phyloP scores from a whole-genome alignment of 2,888 invertebrate species.

The Muschampia plurimacula region DNA sequence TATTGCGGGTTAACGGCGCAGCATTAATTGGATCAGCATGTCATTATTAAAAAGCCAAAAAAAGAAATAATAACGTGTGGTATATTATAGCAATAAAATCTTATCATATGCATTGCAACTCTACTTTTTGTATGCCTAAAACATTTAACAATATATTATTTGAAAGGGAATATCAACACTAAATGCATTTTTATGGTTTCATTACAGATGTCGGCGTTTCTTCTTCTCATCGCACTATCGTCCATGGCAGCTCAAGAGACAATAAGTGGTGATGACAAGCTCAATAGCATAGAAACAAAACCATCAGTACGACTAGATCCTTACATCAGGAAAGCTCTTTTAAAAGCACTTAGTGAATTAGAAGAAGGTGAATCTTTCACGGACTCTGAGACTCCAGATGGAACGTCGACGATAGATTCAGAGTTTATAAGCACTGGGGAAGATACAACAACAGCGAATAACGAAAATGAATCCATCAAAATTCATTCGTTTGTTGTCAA shows the following conservation, averaged over 20 bases:
- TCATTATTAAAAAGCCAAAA: background rate
- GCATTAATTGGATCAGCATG: conserved; percentile 1
- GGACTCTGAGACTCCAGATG: conserved; percentile 68
- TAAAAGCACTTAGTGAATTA: conserved; percentile 91
- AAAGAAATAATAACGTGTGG: too few species aligned
- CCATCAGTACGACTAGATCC: conserved; percentile 89
- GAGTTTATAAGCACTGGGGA: conserved; percentile 69
- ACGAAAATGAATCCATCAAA: conserved; percentile 46
- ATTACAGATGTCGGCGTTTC: conserved; percentile 68
- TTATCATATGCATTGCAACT: too few species aligned
- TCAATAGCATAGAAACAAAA: conserved; percentile 75
- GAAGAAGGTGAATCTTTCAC: conserved; percentile 86
- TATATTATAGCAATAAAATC: too few species aligned
- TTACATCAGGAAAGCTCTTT: conserved; percentile 90
- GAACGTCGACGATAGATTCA: conserved; percentile 61
- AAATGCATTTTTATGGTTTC: background rate
- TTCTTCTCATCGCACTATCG: conserved; percentile 60
- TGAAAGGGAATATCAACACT: too few species aligned
- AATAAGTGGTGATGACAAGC: conserved; percentile 65
- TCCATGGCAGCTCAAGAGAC: conserved; percentile 64
- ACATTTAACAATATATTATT: too few species aligned
- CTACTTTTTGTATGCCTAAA: too few species aligned
- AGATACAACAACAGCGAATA: conserved; percentile 63
- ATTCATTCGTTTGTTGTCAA: conserved; percentile 71
- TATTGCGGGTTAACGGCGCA: background rate